Evolutionary conservation across 2,797 vertebrate species (phyloP).

Genomic region (Artibeus jamaicensis): DNA sequence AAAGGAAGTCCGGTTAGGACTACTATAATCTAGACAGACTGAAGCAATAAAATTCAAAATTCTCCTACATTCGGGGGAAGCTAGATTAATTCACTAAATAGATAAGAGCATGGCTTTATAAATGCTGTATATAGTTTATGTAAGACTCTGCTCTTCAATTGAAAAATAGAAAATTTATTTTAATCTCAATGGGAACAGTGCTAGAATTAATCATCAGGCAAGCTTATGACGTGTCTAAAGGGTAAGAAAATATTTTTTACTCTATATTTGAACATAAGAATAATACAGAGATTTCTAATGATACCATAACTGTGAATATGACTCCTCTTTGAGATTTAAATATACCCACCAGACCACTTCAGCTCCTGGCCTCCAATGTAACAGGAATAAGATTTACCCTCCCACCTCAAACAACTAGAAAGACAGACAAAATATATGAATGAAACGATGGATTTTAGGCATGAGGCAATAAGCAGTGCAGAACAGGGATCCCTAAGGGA

Average conservation of each 20-base stretch:
- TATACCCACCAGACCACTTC: constrained; percentile 6
- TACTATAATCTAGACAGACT: background rate
- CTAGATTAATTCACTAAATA: constrained; percentile 39
- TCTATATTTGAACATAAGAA: background rate
- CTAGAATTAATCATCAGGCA: constrained; percentile 52
- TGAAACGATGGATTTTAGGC: constrained; percentile 12
- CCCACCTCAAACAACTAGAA: background rate
- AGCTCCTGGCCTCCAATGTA: background rate
- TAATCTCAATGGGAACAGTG: constrained; percentile 48
- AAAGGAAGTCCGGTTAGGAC: background rate
- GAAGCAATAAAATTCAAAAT: background rate
- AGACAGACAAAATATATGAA: constrained; percentile 16
- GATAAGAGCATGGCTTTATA: constrained; percentile 10
- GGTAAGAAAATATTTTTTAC: background rate
- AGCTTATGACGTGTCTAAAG: background rate
- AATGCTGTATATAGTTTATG: background rate
- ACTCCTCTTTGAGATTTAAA: constrained; percentile 51
- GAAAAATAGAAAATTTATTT: constrained; percentile 43
- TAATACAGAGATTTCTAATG: constrained; percentile 37
- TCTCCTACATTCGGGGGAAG: background rate
- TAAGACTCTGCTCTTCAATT: constrained; percentile 35
- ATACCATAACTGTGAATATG: constrained; percentile 4
- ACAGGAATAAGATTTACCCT: background rate
- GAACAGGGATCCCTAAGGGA: background rate
- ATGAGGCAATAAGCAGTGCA: background rate